phyloP scores from a whole-genome alignment of 2,797 vertebrate genomes.

The Alauda arvensis region DNA sequence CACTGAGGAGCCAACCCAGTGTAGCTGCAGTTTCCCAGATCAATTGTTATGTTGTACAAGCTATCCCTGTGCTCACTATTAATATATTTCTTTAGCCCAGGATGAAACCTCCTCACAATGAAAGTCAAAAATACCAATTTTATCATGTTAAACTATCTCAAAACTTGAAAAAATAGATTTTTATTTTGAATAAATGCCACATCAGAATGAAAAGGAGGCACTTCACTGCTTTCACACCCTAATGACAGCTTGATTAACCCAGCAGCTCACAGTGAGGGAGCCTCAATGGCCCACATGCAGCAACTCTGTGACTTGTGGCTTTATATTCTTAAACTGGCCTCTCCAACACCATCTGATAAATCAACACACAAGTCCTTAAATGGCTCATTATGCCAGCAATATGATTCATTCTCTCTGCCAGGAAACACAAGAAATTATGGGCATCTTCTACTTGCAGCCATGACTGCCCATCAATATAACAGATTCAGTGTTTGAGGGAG shows the following conservation, averaged over 20 bases:
- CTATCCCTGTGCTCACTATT: neutral
- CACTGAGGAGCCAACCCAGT: neutral
- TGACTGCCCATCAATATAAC: constrained; percentile 59
- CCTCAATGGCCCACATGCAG: neutral
- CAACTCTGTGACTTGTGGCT: constrained; percentile 66
- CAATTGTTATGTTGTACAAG: neutral
- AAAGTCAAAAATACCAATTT: neutral
- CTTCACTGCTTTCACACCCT: neutral
- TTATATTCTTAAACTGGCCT: constrained; percentile 76
- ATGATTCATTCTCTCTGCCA: constrained; percentile 73
- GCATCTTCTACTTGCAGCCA: constrained; percentile 28
- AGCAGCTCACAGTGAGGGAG: neutral
- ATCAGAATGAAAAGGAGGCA: constrained; percentile 17
- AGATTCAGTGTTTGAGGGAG: constrained; percentile 56
- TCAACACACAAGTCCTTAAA: constrained; percentile 82
- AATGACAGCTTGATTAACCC: constrained; percentile 53
- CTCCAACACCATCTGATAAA: constrained; percentile 77
- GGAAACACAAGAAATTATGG: constrained; percentile 56
- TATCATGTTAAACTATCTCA: neutral
- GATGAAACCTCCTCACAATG: neutral
- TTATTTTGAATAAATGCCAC: constrained; percentile 9
- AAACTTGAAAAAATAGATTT: neutral
- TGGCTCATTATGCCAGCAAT: constrained; percentile 80
- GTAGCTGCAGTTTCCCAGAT: neutral
- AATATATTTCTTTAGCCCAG: neutral